These are phyloP conservation scores for Brachionus plicatilis DNA, from an alignment of 1,140 invertebrate genomes.

Conservation along the genomic window DNA sequence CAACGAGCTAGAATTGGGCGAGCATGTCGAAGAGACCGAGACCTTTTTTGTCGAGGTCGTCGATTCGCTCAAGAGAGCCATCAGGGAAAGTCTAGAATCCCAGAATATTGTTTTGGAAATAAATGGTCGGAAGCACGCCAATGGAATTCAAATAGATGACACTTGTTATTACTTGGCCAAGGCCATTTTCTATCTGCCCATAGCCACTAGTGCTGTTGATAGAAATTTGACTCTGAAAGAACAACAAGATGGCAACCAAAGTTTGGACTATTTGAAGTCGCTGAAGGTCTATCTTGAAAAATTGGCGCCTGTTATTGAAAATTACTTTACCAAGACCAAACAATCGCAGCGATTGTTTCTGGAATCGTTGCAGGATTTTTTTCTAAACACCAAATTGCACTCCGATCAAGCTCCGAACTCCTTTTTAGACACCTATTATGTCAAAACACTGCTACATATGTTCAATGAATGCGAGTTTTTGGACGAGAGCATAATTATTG, in stretches of 20 bases:
- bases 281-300: neutral
- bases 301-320: neutral
- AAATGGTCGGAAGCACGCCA: constrained; percentile 21
- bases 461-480: constrained; percentile 15
- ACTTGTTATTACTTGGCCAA: constrained; percentile 15
- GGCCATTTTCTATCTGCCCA: constrained; percentile 12
- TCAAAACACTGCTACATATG: constrained; percentile 12
- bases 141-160: constrained; percentile 39
- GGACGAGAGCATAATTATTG: constrained; percentile 5
- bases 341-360: constrained; percentile 23
- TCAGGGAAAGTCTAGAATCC: constrained; percentile 5
- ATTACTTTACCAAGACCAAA: constrained; percentile 32
- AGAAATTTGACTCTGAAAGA: neutral
- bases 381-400: neutral
- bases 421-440: constrained; percentile 3
- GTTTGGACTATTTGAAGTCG: neutral
- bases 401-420: neutral
- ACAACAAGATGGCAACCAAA: neutral
- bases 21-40: constrained; percentile 3
- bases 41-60: neutral
- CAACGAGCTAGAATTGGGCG: neutral
- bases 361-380: constrained; percentile 20
- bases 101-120: constrained; percentile 31
- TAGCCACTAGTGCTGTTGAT: neutral
- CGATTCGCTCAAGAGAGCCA: neutral